Conservation (phyloP, 1,140 invertebrate species). For the Panulirus ornatus region DNA sequence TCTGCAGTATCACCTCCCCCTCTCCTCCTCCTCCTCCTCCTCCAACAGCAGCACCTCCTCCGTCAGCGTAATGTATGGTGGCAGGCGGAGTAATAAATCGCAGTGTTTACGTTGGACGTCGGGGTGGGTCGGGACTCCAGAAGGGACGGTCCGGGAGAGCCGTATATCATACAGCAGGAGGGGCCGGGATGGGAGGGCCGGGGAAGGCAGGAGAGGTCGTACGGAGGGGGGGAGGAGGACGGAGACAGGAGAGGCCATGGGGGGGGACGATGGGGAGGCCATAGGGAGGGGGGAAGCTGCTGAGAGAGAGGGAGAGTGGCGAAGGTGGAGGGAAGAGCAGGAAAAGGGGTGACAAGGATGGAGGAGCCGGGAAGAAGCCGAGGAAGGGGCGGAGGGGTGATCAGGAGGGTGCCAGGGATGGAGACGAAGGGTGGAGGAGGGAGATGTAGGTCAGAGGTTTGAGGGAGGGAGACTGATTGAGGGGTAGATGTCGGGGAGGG, state of each 20-base stretch:
- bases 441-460: too few species aligned
- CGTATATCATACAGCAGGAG: conserved; percentile 46
- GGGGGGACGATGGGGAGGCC: neutral
- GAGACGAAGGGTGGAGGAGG: too few species aligned
- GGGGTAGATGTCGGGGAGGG: too few species aligned
- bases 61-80: conserved; percentile 70
- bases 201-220: neutral
- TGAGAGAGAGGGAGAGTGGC: neutral
- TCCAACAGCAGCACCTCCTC: conserved; percentile 43
- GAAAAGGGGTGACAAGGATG: neutral
- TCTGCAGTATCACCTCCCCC: neutral
- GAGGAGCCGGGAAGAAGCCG: too few species aligned
- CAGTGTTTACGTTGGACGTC: conserved; percentile 67
- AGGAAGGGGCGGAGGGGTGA: too few species aligned
- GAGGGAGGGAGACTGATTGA: too few species aligned
- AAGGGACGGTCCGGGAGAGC: conserved; percentile 30
- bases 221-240: neutral
- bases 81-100: conserved; percentile 69
- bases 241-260: neutral
- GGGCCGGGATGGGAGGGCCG: neutral
- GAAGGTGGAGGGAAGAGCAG: neutral
- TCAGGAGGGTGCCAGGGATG: too few species aligned
- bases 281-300: neutral
- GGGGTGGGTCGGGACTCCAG: conserved; percentile 51
- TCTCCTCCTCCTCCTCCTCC: neutral